Percentiles rank a stretch among this genome's conserved stretches.
Conservation (phyloP, 2,888 invertebrate genomes). For the Sisyra nigra region DNA sequence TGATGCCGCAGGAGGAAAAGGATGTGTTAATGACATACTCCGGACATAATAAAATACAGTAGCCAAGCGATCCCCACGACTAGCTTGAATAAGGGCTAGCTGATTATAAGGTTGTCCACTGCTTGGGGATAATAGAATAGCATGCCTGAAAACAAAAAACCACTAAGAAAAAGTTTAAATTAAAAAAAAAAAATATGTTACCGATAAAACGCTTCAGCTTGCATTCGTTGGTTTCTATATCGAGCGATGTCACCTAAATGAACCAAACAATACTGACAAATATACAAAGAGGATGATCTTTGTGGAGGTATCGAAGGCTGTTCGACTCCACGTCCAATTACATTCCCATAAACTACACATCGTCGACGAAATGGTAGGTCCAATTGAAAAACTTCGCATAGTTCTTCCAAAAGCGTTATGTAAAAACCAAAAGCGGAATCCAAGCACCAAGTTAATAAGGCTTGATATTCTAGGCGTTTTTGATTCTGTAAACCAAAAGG, state of each 20-base stretch:
- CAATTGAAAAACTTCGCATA: slow-evolving; percentile 65
- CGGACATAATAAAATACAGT: slow-evolving; percentile 78
- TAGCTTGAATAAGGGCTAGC: slow-evolving; percentile 65
- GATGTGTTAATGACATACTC: slow-evolving; percentile 66
- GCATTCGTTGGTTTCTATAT: slow-evolving; percentile 63
- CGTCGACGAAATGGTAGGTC: slow-evolving; percentile 58
- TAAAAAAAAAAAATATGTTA: slow-evolving; percentile 17
- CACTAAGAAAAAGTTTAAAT: background rate
- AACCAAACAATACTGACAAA: slow-evolving; percentile 77
- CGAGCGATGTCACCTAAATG: slow-evolving; percentile 78
- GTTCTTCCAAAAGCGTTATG: slow-evolving; percentile 61
- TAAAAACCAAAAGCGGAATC: slow-evolving; percentile 79
- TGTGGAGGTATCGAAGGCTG: slow-evolving; percentile 30
- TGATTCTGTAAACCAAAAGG: slow-evolving; percentile 38
- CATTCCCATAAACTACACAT: slow-evolving; percentile 23
- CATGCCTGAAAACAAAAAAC: slow-evolving; percentile 41
- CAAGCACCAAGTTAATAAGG: slow-evolving; percentile 61
- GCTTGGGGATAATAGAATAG: slow-evolving; percentile 52
- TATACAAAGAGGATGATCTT: slow-evolving; percentile 61
- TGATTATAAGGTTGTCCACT: slow-evolving; percentile 86
- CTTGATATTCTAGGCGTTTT: slow-evolving; percentile 56
- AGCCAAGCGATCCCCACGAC: slow-evolving; percentile 61
- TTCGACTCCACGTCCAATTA: slow-evolving; percentile 15
- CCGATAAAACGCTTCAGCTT: slow-evolving; percentile 74
- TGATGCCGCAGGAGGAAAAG: slow-evolving; percentile 69